phyloP scores from a whole-genome alignment of 2,113 vertebrate species.

The Camarhynchus parvulus region DNA sequence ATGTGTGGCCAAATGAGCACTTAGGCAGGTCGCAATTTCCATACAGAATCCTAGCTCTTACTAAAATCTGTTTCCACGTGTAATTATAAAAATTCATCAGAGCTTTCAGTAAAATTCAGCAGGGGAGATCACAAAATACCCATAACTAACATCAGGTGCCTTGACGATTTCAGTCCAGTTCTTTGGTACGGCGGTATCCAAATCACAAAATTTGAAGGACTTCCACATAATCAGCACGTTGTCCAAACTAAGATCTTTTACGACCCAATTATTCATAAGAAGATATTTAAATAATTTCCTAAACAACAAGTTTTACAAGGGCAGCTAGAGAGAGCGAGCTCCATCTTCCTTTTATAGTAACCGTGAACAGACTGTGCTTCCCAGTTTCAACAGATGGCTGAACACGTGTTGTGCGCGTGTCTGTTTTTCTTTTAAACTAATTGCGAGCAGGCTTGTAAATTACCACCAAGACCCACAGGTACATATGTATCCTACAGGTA shows the following conservation, averaged over 20 bases:
- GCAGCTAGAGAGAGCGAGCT: background rate
- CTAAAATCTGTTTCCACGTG: background rate
- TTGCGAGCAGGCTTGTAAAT: background rate
- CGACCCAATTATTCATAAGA: background rate
- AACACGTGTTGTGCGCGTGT: background rate
- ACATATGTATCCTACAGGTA: too few relatives aligned
- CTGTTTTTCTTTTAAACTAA: background rate
- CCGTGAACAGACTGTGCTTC: background rate
- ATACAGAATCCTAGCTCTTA: background rate
- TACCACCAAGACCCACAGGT: background rate
- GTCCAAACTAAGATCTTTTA: background rate
- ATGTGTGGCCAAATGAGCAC: rapidly evolving
- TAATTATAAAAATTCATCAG: background rate
- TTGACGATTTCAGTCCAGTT: background rate
- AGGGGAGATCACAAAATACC: background rate
- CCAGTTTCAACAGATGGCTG: background rate
- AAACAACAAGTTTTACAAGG: background rate
- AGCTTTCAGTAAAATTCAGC: background rate
- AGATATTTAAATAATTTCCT: background rate
- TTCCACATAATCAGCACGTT: background rate
- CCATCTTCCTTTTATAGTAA: conserved; percentile 26
- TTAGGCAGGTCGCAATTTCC: background rate
- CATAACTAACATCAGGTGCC: background rate
- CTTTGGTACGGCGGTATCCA: rapidly evolving
- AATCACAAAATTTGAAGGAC: background rate